Evolutionary conservation across 2,113 vertebrate genomes (phyloP), one percentile per base, ranked within the genome.

Genomic region (Tiliqua scincoides): DNA sequence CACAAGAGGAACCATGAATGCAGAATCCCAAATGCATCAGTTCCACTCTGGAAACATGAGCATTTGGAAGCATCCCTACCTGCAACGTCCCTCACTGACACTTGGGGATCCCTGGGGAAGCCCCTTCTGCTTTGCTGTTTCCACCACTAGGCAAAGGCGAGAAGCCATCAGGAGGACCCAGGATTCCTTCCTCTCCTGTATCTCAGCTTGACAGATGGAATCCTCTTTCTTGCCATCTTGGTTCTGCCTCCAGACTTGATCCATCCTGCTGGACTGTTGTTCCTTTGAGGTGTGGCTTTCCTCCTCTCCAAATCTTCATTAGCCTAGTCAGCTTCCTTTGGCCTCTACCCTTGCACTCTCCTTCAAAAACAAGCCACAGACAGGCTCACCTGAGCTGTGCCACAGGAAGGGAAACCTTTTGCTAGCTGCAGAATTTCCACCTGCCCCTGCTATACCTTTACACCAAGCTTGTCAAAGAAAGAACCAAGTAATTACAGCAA

Each of bases 291-390:
- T 30, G 23, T 62, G 59, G 10, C 6, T 37, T 25, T 20, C 65
- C n/a, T 2, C 63, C 30, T n/a, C 65, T n/a, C 65, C n/a, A n/a
- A 68, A 15, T 4, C 48, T 0, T 0, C 1, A 63, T 35, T 0
- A 0, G 67, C 37, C 1, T 18, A 27, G 57, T 43, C 70, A 15
- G 63, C n/a, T 80, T 15, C 23, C 25, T 43, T 10, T 12, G 14
- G 17, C 25, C 25, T 43, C 12, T 48, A 61, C 14, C 4, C 54
- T 43, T 40, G 37, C 52, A n/a, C 52, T 12, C 61, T 11, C 25
- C 65, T 48, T 0, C 0, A 57, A 37, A 59, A 43, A 21, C 2
- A 40, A 0, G 0, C 70, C 0, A 37, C 23, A 12, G 0, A 0
- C 67, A 70, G 23, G 74, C 9, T 0, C 3, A 40, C 27, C 52